Evolutionary conservation across 2,113 vertebrate species (phyloP), one percentile per base, ranked within the genome.

Genomic region (Casuarius casuarius): DNA sequence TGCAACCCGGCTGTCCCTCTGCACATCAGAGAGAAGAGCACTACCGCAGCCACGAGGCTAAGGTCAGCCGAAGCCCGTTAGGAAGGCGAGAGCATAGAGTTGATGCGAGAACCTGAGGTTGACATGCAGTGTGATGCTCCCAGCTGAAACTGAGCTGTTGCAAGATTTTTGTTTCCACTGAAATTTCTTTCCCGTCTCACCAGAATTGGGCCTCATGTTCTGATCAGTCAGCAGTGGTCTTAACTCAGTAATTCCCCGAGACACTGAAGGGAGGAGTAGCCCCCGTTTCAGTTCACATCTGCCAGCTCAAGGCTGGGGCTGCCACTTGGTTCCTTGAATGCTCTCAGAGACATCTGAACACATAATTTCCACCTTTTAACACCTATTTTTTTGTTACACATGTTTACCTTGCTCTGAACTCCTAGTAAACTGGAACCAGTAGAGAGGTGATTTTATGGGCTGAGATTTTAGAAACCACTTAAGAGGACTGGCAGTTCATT

Each of bases 391-490:
- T 94, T 92, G 91, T 85, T 92, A 87, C 67, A 85, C 0, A 7
- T 93, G 91, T 95, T 97, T 94, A 96, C 89, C 91, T 96, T 94
- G 66, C 94, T 94, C 84, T 93, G 77, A 94, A 94, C 87, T 87
- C 78, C 87, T 70, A 17, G 66, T 85, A 92, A 94, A 97, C 93
- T 97, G 89, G 67, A 93, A 91, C 87, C 63, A 77, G 82, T 84
- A 71, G 91, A 94, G 92, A 96, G 82, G 91, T 92, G 92, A 85
- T 95, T 96, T 97, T 95, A 95, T 61, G 75, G 78, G 59, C 83
- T 95, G 94, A 95, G 94, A 96, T 97, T 96, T 95, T 95, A 95
- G 75, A 93, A 94, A 93, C 92, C 92, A 95, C 95, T 96, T 96
- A 94, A 97, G 94, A 94, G 5, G 72, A 90, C 89, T 95, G 68